Conservation (phyloP, 2,888 invertebrate genomes). For the Polylopha cassiicola region DNA sequence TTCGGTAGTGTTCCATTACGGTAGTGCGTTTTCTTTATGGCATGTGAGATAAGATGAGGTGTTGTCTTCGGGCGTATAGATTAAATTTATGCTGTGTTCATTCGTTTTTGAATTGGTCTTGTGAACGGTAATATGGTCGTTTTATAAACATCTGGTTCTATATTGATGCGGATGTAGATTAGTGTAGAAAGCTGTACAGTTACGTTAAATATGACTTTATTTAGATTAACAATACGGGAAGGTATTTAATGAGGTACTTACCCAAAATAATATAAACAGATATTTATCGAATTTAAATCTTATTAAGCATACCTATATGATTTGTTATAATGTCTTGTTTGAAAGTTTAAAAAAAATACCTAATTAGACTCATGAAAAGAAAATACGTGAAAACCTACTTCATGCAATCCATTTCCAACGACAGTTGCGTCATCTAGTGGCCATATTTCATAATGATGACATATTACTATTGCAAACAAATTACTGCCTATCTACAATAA, state of each 20-base stretch:
- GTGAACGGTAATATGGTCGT: too few relatives aligned
- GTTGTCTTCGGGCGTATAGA: constrained; percentile 9
- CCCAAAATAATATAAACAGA: too few relatives aligned
- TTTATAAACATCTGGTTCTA: too few relatives aligned
- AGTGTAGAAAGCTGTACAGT: too few relatives aligned
- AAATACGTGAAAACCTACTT: background rate
- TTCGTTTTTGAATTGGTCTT: constrained; percentile 6
- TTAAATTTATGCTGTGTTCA: constrained; percentile 12
- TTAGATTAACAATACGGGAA: too few relatives aligned
- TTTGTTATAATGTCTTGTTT: too few relatives aligned
- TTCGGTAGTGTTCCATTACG: constrained; percentile 15
- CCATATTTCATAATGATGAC: constrained; percentile 14
- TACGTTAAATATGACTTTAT: too few relatives aligned
- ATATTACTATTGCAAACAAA: constrained; percentile 13
- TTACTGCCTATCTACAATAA: background rate
- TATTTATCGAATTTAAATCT: too few relatives aligned
- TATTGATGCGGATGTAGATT: too few relatives aligned
- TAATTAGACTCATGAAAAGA: background rate
- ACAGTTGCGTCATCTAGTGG: constrained; percentile 21
- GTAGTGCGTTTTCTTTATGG: constrained; percentile 17
- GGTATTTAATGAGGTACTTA: too few relatives aligned
- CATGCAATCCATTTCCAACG: background rate
- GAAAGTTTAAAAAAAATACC: too few relatives aligned
- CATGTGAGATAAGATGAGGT: constrained; percentile 14
- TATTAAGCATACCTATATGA: too few relatives aligned